Percentiles rank a stretch among this genome's conserved stretches.
Evolutionary conservation across 30 jellyfish, hydroid and myxozoan species (phyloP).

Genomic region (Mastigias papua): DNA sequence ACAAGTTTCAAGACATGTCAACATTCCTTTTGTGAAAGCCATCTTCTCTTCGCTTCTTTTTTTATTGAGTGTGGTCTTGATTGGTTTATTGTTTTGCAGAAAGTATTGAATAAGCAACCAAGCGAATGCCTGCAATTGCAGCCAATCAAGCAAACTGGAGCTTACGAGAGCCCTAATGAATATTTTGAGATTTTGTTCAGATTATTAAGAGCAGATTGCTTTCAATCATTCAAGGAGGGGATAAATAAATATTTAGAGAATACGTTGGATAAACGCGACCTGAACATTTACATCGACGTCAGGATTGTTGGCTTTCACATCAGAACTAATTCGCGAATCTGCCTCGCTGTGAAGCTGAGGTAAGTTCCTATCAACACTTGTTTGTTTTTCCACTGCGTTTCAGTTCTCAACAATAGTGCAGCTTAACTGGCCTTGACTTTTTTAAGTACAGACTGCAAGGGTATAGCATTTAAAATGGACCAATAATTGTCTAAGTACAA

Average conservation of each 20-base stretch:
- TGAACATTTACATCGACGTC: slow-evolving; percentile 63
- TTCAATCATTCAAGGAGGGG: slow-evolving; percentile 32
- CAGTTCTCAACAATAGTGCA: no score
- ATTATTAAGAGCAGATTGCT: slow-evolving; percentile 71
- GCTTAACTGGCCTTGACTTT: no score
- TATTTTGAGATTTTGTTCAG: slow-evolving; percentile 67
- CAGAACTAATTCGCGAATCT: slow-evolving; percentile 1
- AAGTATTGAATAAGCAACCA: neutral
- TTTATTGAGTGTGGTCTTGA: no score
- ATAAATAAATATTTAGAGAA: slow-evolving; percentile 15
- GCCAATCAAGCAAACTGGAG: slow-evolving; percentile 39
- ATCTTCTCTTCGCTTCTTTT: no score
- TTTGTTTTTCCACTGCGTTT: neutral
- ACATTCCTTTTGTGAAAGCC: no score
- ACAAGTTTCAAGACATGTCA: no score
- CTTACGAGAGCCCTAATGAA: slow-evolving; percentile 52
- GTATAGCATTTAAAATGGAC: no score
- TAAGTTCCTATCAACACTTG: neutral
- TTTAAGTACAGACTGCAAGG: no score
- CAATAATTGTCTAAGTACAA: no score
- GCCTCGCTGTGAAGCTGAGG: slow-evolving; percentile 58
- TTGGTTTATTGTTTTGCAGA: neutral
- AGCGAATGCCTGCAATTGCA: slow-evolving; percentile 8
- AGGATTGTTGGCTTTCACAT: slow-evolving; percentile 41
- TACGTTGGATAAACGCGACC: slow-evolving; percentile 60